Base-by-base conservation (phyloP, 2,113 vertebrate genomes). In the Cisticola juncidis region DNA sequence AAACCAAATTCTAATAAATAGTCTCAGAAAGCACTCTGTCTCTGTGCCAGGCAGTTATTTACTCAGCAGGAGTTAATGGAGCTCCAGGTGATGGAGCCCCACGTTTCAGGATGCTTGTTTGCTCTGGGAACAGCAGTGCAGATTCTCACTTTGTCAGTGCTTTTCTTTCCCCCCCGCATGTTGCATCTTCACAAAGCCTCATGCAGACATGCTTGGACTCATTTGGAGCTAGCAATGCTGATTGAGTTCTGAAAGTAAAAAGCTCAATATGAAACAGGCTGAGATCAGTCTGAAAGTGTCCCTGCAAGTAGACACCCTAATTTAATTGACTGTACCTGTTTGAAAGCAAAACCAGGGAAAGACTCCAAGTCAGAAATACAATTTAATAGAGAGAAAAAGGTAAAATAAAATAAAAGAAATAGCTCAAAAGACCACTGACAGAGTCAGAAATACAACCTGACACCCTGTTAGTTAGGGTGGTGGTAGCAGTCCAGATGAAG, bases 1-100 rank as follows among this genome's bases (percentile, higher is more conserved):
- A 90, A 93, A 86, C 2, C 60, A 76, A 87, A 76, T 69, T 72
- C 40, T 71, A 90, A 85, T 74, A 91, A 92, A 92, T 42, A 85
- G 40, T 26, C 50, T 90, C 74, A 95, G 86, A 72, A 95, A 92
- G 18, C 61, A 42, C 36, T 53, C 70, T 92, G 65, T 82, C 70
- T 71, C 40, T 0, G 0, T 47, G 68, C 76, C 82, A 83, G 38
- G 18, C 1, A 6, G 33, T 76, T 94, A 76, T 95, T 95, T 94
- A 90, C 62, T 69, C 88, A 86, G 66, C 36, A 85, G 74, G 45
- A 93, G 48, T 82, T 78, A 89, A 78, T 89, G 47, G 53, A 92
- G 40, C 24, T 79, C 42, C 14, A 54, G 87, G 57, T 88, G 62
- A 72, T 19, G 44, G 28, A 87, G 31, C 8, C 53, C 24, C 65